Evolutionary conservation across 2,113 vertebrate species (phyloP).

Genomic region (Mormoops blainvillei): DNA sequence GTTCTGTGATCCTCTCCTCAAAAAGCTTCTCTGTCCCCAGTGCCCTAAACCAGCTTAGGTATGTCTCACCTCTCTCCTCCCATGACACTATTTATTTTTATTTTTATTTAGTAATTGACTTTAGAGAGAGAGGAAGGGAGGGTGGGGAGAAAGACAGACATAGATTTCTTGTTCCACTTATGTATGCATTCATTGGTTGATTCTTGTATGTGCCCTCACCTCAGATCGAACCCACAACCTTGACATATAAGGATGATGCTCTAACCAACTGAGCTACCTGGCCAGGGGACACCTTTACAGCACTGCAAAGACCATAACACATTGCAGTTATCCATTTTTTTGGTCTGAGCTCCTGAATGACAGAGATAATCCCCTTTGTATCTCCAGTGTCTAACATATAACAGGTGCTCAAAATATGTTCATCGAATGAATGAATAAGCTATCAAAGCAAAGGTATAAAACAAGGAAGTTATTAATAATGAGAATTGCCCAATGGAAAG

Average conservation of each 20-base stretch:
- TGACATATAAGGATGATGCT: no score
- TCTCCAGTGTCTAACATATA: neutral
- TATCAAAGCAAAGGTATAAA: conserved; percentile 37
- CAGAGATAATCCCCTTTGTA: neutral
- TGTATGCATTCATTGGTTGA: no score
- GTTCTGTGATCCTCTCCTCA: neutral
- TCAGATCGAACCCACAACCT: no score
- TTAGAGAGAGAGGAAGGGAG: no score
- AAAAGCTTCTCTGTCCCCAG: conserved; percentile 4
- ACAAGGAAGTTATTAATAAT: neutral
- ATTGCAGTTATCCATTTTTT: neutral
- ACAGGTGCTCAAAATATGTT: conserved; percentile 6
- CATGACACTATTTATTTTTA: neutral
- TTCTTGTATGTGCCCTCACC: no score
- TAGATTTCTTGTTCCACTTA: no score
- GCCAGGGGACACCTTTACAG: neutral
- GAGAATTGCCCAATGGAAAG: neutral
- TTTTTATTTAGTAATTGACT: no score
- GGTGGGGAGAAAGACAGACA: no score
- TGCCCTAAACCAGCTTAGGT: neutral
- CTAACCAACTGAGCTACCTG: no score
- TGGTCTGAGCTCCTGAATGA: neutral
- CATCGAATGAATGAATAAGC: conserved; percentile 31
- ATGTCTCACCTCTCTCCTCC: neutral
- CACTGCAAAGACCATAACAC: conserved; percentile 8